A percentile compares a stretch with the other conserved stretches of the same genome.
Evolutionary conservation across 2,113 vertebrate species (phyloP).

Genomic region (Haliaeetus leucogaster): DNA sequence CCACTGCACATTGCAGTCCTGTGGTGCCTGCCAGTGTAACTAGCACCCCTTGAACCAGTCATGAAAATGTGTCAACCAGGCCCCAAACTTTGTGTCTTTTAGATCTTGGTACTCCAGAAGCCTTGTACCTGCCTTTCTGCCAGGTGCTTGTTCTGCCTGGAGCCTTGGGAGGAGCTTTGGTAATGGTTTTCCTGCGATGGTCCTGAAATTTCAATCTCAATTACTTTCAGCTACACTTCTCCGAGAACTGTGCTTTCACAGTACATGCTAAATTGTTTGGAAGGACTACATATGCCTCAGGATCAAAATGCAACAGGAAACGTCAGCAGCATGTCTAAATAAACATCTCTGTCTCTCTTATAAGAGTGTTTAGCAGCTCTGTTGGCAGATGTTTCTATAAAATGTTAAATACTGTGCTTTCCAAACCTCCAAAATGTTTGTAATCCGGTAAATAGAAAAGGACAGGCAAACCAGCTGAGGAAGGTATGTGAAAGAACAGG

Average conservation of each 20-base stretch:
- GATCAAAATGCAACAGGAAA: conserved; percentile 54
- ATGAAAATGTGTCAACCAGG: not conserved
- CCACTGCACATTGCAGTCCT: fast-evolving
- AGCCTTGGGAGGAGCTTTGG: not conserved
- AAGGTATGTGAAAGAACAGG: not conserved
- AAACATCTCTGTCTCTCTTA: conserved; percentile 51
- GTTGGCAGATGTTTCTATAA: conserved; percentile 64
- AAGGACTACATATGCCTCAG: conserved; percentile 58
- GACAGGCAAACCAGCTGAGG: not conserved
- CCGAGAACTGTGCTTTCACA: not conserved
- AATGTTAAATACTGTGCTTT: conserved; percentile 59
- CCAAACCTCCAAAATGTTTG: conserved; percentile 34
- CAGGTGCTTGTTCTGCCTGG: not conserved
- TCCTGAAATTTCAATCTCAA: conserved; percentile 21
- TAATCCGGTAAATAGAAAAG: not conserved
- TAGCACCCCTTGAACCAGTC: fast-evolving
- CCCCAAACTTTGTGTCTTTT: not conserved
- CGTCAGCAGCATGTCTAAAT: conserved; percentile 51
- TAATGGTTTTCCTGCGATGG: not conserved
- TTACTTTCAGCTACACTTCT: conserved; percentile 22
- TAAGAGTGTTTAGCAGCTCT: conserved; percentile 39
- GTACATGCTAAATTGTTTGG: conserved; percentile 58
- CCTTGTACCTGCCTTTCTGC: not conserved
- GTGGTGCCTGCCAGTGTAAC: too few species aligned
- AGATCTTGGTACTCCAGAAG: not conserved